phyloP scores from a whole-genome alignment of 1,140 invertebrate genomes.

The Drosophila erecta region DNA sequence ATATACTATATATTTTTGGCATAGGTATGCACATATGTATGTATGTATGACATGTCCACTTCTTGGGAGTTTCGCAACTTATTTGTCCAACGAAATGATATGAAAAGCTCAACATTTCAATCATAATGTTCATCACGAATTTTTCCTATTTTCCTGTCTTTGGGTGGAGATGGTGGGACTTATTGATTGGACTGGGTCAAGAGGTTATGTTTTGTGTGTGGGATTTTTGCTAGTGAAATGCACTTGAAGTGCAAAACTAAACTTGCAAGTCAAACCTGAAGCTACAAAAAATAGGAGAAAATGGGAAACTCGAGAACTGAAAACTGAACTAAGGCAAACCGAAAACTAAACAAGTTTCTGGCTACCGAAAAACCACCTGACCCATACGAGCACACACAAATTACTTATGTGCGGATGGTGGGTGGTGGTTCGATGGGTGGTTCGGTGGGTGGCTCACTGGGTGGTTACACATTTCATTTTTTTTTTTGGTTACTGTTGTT shows the following conservation, averaged over 20 bases:
- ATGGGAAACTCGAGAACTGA: slow-evolving; percentile 20
- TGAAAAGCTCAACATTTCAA: slow-evolving; percentile 59
- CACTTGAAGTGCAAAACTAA: slow-evolving; percentile 49
- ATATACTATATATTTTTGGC: no score
- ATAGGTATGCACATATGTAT: not conserved
- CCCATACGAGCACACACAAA: slow-evolving; percentile 51
- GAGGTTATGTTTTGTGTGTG: slow-evolving; percentile 41
- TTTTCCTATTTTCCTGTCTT: not conserved
- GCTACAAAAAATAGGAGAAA: slow-evolving; percentile 6
- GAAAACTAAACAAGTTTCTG: slow-evolving; percentile 66
- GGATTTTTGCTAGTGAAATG: slow-evolving; percentile 29
- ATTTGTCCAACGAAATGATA: slow-evolving; percentile 29
- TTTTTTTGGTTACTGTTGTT: slow-evolving; percentile 36
- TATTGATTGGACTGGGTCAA: slow-evolving; percentile 73
- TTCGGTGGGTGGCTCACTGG: not conserved
- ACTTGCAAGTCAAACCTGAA: slow-evolving; percentile 28
- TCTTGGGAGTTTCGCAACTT: not conserved
- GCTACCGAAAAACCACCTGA: slow-evolving; percentile 49
- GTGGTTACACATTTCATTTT: slow-evolving; percentile 1
- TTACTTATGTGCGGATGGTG: slow-evolving; percentile 56
- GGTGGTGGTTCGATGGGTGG: slow-evolving; percentile 5
- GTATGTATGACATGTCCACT: slow-evolving; percentile 26
- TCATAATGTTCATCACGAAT: slow-evolving; percentile 41
- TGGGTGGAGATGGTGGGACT: slow-evolving; percentile 10
- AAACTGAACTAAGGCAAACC: slow-evolving; percentile 53